Evolutionary conservation across 2,797 vertebrate species (phyloP).

Genomic region (Sus cebifrons): DNA sequence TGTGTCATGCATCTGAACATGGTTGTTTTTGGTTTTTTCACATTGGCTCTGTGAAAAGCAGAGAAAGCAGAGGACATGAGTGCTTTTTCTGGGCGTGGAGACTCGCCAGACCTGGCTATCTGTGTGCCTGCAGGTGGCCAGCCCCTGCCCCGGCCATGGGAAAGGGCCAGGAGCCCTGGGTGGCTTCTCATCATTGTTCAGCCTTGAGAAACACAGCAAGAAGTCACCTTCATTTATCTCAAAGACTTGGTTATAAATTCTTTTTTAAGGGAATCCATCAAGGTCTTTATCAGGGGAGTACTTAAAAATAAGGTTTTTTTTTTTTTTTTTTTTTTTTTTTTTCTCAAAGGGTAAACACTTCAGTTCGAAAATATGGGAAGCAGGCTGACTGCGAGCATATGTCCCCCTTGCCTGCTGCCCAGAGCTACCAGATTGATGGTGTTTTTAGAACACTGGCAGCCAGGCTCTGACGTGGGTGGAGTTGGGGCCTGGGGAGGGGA

Average conservation of each 20-base stretch:
- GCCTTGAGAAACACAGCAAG: conserved; percentile 61
- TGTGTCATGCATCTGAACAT: conserved; percentile 5
- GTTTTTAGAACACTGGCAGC: conserved; percentile 66
- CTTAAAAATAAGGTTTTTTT: conserved; percentile 65
- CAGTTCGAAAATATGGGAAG: conserved; percentile 52
- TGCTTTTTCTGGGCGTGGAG: not conserved
- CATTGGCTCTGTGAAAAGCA: not conserved
- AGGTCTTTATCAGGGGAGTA: conserved; percentile 58
- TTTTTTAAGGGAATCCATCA: conserved; percentile 71
- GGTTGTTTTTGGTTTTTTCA: not conserved
- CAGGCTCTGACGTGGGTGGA: not conserved
- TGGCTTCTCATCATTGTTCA: not conserved
- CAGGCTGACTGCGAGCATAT: conserved; percentile 54
- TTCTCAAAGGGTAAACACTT: conserved; percentile 84
- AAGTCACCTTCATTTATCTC: conserved; percentile 41
- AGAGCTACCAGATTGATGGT: conserved; percentile 55
- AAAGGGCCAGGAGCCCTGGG: not conserved
- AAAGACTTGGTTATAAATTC: conserved; percentile 73
- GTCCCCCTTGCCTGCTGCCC: not conserved
- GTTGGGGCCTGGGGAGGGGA: not conserved
- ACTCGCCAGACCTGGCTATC: fast-evolving
- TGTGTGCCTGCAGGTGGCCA: not conserved
- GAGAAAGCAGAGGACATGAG: not conserved
- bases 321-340: conserved; percentile 21
- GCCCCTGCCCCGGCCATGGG: fast-evolving